Evolutionary conservation across 2,888 invertebrate genomes (phyloP), one percentile per base, ranked within the genome.

Genomic region (Mystacides longicornis): DNA sequence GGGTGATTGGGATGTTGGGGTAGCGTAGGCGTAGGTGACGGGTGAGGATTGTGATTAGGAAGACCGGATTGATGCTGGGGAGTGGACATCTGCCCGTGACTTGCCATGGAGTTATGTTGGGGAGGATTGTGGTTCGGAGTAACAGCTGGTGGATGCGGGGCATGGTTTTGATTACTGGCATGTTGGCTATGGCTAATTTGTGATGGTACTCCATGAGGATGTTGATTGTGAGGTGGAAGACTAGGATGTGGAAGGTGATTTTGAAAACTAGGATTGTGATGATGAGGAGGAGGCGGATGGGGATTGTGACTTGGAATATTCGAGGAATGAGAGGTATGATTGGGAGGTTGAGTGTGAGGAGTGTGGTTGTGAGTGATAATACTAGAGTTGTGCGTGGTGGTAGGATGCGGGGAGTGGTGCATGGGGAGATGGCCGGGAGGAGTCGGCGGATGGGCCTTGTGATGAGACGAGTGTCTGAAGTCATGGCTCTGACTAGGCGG

Each of bases 31-130:
- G 55, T 43, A 63, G 58, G 51, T 71, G 64, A 74, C 68, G 67
- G 79, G 68, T 67, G 76, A 73, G 68, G 80, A 73, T 70, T 77
- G 76, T 69, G 82, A 77, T 71, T 81, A 71, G 73, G 73, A 71
- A 71, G 68, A 49, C 52, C 61, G 21, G 37, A 43, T 66, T 43
- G 59, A 22, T 54, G 59, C 14, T 52, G 54, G 47, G 46, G 55
- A 3, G 56, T 51, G 19, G 51, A 58, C 27, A 57, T 60, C 23
- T 54, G 56, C 49, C 48, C 45, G 52, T 23, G 60, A 50, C 33
- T 56, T 48, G 52, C 51, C 51, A 57, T 47, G 53, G 54, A 65
- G 63, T 57, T 67, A 45, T 59, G 60, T 42, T 57, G 61, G 18
- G 57, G 47, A 56, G 59, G 59, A 46, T 58, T 56, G 54, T 50